Conservation (phyloP, 2,888 invertebrate species). For the Monopis laevigella region DNA sequence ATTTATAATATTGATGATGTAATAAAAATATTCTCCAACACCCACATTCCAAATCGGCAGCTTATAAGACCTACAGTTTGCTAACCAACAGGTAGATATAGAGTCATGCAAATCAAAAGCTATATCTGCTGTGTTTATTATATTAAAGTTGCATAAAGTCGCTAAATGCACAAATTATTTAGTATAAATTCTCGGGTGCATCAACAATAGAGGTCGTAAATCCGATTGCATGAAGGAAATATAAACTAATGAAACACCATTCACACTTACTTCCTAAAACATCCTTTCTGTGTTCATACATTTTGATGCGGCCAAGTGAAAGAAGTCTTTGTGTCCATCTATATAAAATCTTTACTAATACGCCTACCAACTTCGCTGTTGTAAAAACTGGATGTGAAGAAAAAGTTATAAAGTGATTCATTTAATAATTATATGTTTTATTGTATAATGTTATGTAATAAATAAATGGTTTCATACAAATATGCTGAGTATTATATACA, state of each 20-base stretch:
- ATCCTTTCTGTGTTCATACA: slow-evolving; percentile 24
- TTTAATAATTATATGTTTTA: too few relatives aligned
- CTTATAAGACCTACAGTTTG: too few relatives aligned
- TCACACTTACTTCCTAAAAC: slow-evolving; percentile 57
- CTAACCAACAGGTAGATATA: too few relatives aligned
- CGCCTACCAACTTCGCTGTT: neutral
- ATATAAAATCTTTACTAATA: neutral
- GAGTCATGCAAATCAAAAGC: neutral
- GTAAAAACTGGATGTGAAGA: neutral
- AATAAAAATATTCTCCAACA: too few relatives aligned
- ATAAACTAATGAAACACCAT: slow-evolving; percentile 36
- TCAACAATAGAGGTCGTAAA: slow-evolving; percentile 9
- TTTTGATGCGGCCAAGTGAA: neutral
- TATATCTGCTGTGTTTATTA: neutral
- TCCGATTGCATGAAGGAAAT: slow-evolving; percentile 22
- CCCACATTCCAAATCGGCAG: too few relatives aligned
- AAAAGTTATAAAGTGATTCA: too few relatives aligned
- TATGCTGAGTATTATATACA: too few relatives aligned
- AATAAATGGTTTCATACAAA: too few relatives aligned
- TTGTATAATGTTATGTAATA: too few relatives aligned
- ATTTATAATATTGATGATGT: too few relatives aligned
- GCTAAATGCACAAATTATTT: slow-evolving; percentile 47
- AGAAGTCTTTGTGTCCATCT: slow-evolving; percentile 1
- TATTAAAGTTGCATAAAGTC: slow-evolving; percentile 40
- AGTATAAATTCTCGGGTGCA: slow-evolving; percentile 9